Evolutionary conservation across 64 coral and sea anemone species (phyloP).

Genomic region (Platygyra sinensis): DNA sequence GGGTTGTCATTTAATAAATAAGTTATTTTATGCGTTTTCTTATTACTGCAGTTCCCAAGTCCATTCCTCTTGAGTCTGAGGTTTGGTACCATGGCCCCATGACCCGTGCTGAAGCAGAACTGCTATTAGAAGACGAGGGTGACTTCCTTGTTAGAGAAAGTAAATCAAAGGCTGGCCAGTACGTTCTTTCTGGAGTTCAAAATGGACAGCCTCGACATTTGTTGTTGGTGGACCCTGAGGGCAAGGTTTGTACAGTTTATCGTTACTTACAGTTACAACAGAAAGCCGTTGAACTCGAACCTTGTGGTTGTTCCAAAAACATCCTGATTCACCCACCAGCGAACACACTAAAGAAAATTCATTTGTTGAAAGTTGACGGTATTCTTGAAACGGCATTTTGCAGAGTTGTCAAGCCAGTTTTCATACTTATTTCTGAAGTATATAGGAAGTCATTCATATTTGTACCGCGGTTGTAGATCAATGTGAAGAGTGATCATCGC

Average conservation of each 20-base stretch:
- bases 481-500: too few relatives aligned
- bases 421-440: too few relatives aligned
- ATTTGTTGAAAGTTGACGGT: too few relatives aligned
- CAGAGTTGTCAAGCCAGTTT: neutral
- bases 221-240: constrained; percentile 85
- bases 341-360: too few relatives aligned
- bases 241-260: constrained; percentile 61
- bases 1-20: neutral
- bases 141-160: constrained; percentile 96
- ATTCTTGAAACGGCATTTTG: too few relatives aligned
- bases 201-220: constrained; percentile 74
- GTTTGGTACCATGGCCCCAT: constrained; percentile 93
- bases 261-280: too few relatives aligned
- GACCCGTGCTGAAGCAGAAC: constrained; percentile 83
- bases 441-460: too few relatives aligned
- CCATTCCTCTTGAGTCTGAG: constrained; percentile 51
- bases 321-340: neutral
- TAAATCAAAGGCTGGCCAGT: constrained; percentile 91
- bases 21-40: neutral
- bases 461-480: too few relatives aligned
- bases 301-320: too few relatives aligned
- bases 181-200: constrained; percentile 90
- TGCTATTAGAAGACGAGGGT: constrained; percentile 85
- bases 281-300: too few relatives aligned
- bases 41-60: neutral